Conservation (phyloP, 2,113 vertebrate genomes). For the Scartelaos histophorus region DNA sequence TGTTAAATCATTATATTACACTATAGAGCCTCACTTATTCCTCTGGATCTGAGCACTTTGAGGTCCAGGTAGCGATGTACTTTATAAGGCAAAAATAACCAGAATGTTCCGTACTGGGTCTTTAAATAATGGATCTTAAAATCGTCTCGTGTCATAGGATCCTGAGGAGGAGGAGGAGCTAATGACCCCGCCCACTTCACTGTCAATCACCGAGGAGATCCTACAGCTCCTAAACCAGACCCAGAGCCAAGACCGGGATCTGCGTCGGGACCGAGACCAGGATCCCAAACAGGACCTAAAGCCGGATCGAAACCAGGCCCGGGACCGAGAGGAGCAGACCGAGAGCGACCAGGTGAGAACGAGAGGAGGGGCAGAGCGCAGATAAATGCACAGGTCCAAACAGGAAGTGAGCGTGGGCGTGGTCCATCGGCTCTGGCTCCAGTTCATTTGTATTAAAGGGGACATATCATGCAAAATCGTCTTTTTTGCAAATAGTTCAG, state of each 20-base stretch:
- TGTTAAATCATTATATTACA: no score
- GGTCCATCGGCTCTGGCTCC: no score
- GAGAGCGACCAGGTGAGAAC: background rate
- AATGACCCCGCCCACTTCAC: constrained; percentile 67
- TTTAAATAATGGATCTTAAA: background rate
- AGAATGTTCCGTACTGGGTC: background rate
- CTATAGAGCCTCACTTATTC: no score
- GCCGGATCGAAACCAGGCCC: background rate
- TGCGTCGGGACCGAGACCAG: constrained; percentile 41
- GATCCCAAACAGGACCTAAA: background rate
- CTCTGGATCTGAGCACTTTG: no score
- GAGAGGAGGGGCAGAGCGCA: no score
- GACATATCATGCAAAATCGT: no score
- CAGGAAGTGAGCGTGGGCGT: no score
- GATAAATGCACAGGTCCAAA: no score
- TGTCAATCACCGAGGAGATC: constrained; percentile 89
- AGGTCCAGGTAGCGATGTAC: no score
- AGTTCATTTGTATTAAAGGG: no score
- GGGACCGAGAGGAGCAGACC: background rate
- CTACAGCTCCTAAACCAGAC: constrained; percentile 85
- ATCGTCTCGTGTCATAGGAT: constrained; percentile 3
- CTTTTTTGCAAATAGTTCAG: no score
- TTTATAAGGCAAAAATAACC: background rate
- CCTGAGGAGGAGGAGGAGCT: constrained; percentile 58
- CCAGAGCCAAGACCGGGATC: background rate